Conservation (phyloP, 2,888 invertebrate species). For the Hipparchia sbordonii region DNA sequence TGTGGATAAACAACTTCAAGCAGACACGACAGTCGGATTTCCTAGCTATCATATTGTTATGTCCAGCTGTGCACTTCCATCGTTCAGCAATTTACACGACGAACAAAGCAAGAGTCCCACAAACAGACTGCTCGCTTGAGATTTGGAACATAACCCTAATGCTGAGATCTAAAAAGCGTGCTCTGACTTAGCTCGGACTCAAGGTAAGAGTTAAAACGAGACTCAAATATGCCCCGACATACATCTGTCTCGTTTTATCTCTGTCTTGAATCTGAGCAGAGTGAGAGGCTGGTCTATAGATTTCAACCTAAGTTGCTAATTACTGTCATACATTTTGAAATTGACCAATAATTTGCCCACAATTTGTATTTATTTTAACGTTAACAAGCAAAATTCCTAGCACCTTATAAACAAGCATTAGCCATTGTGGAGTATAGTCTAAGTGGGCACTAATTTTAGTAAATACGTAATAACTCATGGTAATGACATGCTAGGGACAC, state of each 20-base stretch:
- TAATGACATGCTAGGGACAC: constrained; percentile 11
- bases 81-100: neutral
- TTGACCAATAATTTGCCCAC: neutral
- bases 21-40: too few relatives aligned
- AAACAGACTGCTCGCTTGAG: neutral
- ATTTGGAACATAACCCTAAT: neutral
- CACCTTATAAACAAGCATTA: neutral
- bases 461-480: neutral
- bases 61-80: neutral
- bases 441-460: constrained; percentile 16
- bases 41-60: neutral
- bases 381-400: neutral
- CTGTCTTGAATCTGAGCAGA: too few relatives aligned
- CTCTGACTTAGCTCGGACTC: too few relatives aligned
- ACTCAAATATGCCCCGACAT: too few relatives aligned
- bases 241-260: too few relatives aligned
- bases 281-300: too few relatives aligned
- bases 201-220: too few relatives aligned
- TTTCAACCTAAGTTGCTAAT: neutral
- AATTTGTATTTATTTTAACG: neutral
- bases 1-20: too few relatives aligned
- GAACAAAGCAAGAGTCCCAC: neutral
- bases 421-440: neutral
- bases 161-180: too few relatives aligned
- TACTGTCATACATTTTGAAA: neutral